phyloP scores from a whole-genome alignment of 2,888 invertebrate species.

The Meandrusa payeni region DNA sequence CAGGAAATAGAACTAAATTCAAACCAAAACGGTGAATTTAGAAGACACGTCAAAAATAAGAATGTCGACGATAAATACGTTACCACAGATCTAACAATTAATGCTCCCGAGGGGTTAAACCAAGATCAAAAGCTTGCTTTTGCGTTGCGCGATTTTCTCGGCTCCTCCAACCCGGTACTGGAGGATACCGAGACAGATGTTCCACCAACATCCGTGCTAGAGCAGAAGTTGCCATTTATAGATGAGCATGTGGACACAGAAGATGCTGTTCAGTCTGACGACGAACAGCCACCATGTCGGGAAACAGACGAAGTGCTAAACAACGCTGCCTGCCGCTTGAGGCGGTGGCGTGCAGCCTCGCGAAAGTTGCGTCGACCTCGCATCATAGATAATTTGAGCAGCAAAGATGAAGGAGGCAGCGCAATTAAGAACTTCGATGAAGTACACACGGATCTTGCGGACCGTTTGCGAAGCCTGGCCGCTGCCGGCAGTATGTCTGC shows the following conservation, averaged over 20 bases:
- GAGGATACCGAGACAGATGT: constrained; percentile 30
- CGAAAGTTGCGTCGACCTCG: constrained; percentile 70
- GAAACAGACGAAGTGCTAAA: constrained; percentile 65
- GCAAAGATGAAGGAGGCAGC: constrained; percentile 48
- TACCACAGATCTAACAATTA: constrained; percentile 40
- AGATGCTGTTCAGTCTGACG: constrained; percentile 52
- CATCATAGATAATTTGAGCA: constrained; percentile 72
- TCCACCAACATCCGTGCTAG: constrained; percentile 48
- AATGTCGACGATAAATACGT: constrained; percentile 44
- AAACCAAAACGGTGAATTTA: constrained; percentile 53
- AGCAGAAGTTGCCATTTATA: constrained; percentile 57
- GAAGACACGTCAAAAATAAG: constrained; percentile 51
- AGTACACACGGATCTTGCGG: constrained; percentile 71
- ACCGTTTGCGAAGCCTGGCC: constrained; percentile 66
- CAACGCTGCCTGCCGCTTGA: constrained; percentile 71
- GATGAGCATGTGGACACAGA: constrained; percentile 57
- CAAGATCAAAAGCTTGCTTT: constrained; percentile 62
- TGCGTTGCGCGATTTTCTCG: constrained; percentile 63
- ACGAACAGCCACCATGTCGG: constrained; percentile 48
- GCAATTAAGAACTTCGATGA: constrained; percentile 41
- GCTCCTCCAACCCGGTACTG: constrained; percentile 34
- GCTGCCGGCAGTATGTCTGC: constrained; percentile 70
- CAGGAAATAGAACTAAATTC: constrained; percentile 67
- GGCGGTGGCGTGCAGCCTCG: constrained; percentile 74
- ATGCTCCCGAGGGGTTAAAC: constrained; percentile 50